A percentile compares a stretch with the other conserved stretches of the same genome.
Evolutionary conservation across 2,797 vertebrate genomes (phyloP).

Genomic region (Halcyon badia): DNA sequence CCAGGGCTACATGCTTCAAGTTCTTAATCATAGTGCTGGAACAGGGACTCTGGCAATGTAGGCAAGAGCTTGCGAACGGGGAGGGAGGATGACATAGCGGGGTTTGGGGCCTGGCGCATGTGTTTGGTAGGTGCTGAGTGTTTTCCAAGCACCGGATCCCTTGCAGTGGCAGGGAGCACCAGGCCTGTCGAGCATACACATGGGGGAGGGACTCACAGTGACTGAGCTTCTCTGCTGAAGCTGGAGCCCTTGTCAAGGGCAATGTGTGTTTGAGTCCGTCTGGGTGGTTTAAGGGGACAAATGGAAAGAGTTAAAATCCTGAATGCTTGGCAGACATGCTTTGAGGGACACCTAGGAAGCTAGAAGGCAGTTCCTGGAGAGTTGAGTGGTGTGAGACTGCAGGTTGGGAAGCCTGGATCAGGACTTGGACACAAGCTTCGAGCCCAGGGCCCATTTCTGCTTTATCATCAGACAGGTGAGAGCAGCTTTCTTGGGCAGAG

Average conservation of each 20-base stretch:
- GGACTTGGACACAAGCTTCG: not conserved
- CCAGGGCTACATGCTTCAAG: not conserved
- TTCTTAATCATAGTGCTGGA: not conserved
- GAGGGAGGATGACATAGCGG: not conserved
- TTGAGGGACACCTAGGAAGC: not conserved
- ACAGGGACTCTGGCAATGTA: not conserved
- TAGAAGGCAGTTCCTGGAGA: not conserved
- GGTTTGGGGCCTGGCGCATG: fast-evolving
- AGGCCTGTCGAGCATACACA: not conserved
- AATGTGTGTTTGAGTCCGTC: not conserved
- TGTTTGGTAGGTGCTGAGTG: not conserved
- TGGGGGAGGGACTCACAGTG: not conserved
- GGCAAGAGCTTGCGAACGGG: not conserved
- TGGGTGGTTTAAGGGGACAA: not conserved
- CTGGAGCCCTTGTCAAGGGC: not conserved
- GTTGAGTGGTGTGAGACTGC: not conserved
- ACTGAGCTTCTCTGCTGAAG: not conserved
- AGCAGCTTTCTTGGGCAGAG: not conserved
- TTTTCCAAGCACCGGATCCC: not conserved
- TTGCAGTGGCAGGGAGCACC: not conserved
- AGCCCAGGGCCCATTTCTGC: not conserved
- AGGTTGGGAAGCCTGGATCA: not conserved
- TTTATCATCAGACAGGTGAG: not conserved
- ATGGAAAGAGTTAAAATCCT: not conserved
- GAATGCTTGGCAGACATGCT: not conserved